Evolutionary conservation across 1,140 invertebrate genomes (phyloP), one percentile per base, ranked within the genome.

Genomic region (Eciton burchellii): DNA sequence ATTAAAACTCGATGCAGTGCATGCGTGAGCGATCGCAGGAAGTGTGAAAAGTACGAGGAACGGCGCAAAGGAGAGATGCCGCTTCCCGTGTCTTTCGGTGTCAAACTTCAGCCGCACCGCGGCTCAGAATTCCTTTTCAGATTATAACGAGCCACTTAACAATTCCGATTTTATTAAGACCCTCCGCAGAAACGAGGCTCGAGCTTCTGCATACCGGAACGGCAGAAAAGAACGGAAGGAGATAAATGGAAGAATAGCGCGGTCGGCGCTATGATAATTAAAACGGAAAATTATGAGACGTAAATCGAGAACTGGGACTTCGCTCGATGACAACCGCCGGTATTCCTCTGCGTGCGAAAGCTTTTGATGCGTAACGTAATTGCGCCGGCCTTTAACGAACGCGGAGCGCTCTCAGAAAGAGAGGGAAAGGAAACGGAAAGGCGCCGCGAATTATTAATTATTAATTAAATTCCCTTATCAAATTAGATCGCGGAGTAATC

Each of bases 151-250:
- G 29, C 76, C 85, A 84, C 86, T 91, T 89, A 86, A 83, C 82
- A 87, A 91, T 90, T 86, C 88, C 56, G 86, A 89, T 90, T 90
- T 88, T 90, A 89, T 89, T 86, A 85, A 90, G 86, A 84, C 62
- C 26, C 60, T 41, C 65, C 41, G 24, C 21, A 60, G 41, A 41
- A 57, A 24, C 35, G 52, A 59, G 71, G 72, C 29, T 60, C 60
- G 19, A 56, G n/a, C 54, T 83, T 70, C 66, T 70, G 43, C 56
- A 60, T 72, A 86, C 52, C 54, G 82, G 52, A 87, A 85, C 66
- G 81, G 73, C 49, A 72, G 62, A 47, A 52, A 35, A 59, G 35
- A 41, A 52, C 47, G 56, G 57, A 62, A 29, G n/a, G 35, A 45
- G 45, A 54, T 76, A 66, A 86, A 86, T 62, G 82, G 68, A 82